Evolutionary conservation across 1,140 invertebrate species (phyloP).

Genomic region (Drosophila setifemur): DNA sequence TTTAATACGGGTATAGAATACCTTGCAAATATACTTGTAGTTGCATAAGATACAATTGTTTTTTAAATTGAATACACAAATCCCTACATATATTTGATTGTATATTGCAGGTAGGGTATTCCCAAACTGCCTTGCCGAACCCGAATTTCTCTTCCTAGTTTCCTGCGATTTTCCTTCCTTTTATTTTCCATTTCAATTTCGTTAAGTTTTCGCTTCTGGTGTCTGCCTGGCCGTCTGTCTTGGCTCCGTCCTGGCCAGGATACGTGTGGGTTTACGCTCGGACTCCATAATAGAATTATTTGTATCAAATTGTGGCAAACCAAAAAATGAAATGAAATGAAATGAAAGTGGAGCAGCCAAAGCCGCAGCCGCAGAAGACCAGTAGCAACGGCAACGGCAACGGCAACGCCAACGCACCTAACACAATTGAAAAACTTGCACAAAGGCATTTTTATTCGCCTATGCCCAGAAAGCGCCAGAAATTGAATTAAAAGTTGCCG

Average conservation of each 20-base stretch:
- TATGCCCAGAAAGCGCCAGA: conserved; percentile 33
- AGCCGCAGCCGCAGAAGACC: background rate
- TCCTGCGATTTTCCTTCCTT: conserved; percentile 4
- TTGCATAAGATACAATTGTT: too few relatives aligned
- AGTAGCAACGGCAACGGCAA: too few relatives aligned
- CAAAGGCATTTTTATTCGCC: conserved; percentile 58
- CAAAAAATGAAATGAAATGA: conserved; percentile 36
- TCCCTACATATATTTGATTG: too few relatives aligned
- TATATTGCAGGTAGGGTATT: background rate
- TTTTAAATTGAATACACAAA: too few relatives aligned
- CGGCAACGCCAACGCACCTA: conserved; percentile 33
- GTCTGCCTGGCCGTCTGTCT: conserved; percentile 1
- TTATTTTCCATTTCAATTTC: conserved; percentile 56
- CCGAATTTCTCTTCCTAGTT: conserved; percentile 1
- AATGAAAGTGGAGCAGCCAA: conserved; percentile 60
- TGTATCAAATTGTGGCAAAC: conserved; percentile 70
- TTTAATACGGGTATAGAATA: too few relatives aligned
- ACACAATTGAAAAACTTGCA: conserved; percentile 70
- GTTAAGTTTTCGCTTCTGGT: conserved; percentile 41
- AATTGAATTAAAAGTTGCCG: conserved; percentile 72
- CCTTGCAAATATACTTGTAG: too few relatives aligned
- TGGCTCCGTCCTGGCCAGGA: conserved; percentile 16
- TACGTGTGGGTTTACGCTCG: conserved; percentile 53
- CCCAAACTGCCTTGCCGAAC: too few relatives aligned
- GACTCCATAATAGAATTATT: conserved; percentile 68